Percentiles rank a stretch among this genome's conserved stretches.
These are phyloP conservation scores for Ophion ventricosus DNA, from an alignment of 2,888 invertebrate species.

Conservation along the genomic window DNA sequence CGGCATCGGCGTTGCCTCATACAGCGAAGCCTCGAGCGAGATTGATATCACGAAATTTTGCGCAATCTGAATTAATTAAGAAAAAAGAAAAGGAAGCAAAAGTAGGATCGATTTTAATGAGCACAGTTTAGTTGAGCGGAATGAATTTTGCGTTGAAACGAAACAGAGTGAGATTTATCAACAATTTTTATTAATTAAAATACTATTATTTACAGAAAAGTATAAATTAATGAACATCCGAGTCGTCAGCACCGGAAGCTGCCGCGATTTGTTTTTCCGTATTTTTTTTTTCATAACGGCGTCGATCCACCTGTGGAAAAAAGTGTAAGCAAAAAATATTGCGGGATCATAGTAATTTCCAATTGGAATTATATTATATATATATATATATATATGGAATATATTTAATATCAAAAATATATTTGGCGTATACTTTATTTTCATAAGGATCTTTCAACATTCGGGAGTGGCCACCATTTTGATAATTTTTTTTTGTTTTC, in stretches of 20 bases:
- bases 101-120: not conserved
- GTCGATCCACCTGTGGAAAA: constrained; percentile 12
- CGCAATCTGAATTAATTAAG: constrained; percentile 9
- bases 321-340: not conserved
- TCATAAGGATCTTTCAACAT: not conserved
- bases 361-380: constrained; percentile 19
- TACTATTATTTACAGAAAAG: constrained; percentile 81
- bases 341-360: not conserved
- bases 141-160: not conserved
- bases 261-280: constrained; percentile 38
- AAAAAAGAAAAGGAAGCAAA: not conserved
- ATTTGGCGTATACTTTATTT: not conserved
- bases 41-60: not conserved
- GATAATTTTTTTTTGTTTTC: not conserved
- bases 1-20: not conserved
- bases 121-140: not conserved
- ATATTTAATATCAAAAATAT: not conserved
- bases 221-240: constrained; percentile 80
- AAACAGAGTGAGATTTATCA: constrained; percentile 66
- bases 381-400: constrained; percentile 4
- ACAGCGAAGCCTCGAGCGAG: not conserved
- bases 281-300: not conserved
- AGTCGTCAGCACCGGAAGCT: constrained; percentile 76
- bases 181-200: constrained; percentile 80
- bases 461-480: not conserved